These are phyloP conservation scores for Procambarus virginalis DNA, from an alignment of 1,140 invertebrate species.

Conservation along the genomic window DNA sequence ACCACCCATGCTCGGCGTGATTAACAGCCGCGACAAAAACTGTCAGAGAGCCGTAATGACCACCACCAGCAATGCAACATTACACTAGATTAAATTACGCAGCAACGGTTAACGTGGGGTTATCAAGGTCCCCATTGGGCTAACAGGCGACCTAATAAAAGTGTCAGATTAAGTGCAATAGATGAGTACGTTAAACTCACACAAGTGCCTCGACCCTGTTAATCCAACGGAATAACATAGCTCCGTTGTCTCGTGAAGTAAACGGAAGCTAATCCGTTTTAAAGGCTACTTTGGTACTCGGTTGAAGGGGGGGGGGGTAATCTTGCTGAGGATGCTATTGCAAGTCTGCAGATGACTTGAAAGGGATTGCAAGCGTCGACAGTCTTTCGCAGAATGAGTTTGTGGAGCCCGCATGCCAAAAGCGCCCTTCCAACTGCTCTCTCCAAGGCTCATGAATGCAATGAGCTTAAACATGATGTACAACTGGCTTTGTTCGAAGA, in stretches of 20 bases:
- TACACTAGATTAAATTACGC: conserved; percentile 27
- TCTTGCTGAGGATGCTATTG: too few relatives aligned
- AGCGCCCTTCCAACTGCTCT: too few relatives aligned
- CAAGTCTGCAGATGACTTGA: too few relatives aligned
- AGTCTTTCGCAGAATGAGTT: too few relatives aligned
- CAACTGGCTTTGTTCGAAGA: too few relatives aligned
- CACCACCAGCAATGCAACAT: conserved; percentile 20
- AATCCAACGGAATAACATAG: background rate
- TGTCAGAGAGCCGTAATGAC: background rate
- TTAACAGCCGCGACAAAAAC: background rate
- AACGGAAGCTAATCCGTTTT: background rate
- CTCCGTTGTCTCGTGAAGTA: background rate
- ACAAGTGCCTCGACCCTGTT: background rate
- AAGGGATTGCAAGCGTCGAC: too few relatives aligned
- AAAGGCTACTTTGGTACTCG: background rate
- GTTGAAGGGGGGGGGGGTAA: too few relatives aligned
- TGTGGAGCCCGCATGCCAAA: too few relatives aligned
- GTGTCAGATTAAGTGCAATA: conserved; percentile 35
- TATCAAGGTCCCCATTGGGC: conserved; percentile 17
- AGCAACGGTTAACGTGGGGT: conserved; percentile 1
- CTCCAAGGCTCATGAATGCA: too few relatives aligned
- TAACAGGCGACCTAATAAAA: conserved; percentile 31
- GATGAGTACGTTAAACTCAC: conserved; percentile 11
- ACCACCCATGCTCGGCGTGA: background rate
- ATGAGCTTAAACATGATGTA: too few relatives aligned